These are phyloP conservation scores for Drosophila multiciliata DNA, from an alignment of 2,888 invertebrate species.

Conservation along the genomic window DNA sequence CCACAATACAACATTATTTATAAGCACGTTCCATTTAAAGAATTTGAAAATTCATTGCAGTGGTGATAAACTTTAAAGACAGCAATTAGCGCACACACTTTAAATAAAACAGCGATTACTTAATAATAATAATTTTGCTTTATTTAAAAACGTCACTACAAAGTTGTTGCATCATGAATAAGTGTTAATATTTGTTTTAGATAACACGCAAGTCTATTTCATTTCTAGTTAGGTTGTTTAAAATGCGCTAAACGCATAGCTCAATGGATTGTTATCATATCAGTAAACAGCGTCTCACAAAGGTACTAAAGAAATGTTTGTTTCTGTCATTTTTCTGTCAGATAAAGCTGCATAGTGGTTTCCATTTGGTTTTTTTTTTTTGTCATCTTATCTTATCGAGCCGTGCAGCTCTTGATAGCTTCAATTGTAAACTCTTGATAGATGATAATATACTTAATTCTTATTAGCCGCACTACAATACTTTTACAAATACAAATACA, in stretches of 20 bases:
- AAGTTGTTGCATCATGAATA: constrained; percentile 76
- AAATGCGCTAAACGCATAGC: constrained; percentile 72
- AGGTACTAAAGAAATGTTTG: constrained; percentile 77
- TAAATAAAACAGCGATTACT: constrained; percentile 35
- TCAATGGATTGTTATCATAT: constrained; percentile 41
- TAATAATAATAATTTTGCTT: constrained; percentile 69
- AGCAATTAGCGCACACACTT: constrained; percentile 2
- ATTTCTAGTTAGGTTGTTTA: constrained; percentile 56
- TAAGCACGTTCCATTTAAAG: background rate
- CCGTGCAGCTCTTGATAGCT: constrained; percentile 53
- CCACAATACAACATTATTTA: background rate
- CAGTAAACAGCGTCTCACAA: constrained; percentile 55
- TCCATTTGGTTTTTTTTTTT: background rate
- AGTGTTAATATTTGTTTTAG: constrained; percentile 68
- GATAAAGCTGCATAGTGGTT: constrained; percentile 46
- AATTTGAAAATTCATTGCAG: constrained; percentile 16
- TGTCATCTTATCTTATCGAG: constrained; percentile 49
- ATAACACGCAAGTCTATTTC: constrained; percentile 69
- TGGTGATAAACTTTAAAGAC: background rate
- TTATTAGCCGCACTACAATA: constrained; percentile 39
- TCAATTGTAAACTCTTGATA: constrained; percentile 24
- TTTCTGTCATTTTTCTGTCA: constrained; percentile 16
- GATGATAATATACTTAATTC: constrained; percentile 36
- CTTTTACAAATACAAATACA: constrained; percentile 37
- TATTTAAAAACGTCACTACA: constrained; percentile 83